A percentile compares a stretch with the other conserved stretches of the same genome.
Evolutionary conservation across 1,140 invertebrate species (phyloP).

Genomic region (Drosophila pseudoananassae): DNA sequence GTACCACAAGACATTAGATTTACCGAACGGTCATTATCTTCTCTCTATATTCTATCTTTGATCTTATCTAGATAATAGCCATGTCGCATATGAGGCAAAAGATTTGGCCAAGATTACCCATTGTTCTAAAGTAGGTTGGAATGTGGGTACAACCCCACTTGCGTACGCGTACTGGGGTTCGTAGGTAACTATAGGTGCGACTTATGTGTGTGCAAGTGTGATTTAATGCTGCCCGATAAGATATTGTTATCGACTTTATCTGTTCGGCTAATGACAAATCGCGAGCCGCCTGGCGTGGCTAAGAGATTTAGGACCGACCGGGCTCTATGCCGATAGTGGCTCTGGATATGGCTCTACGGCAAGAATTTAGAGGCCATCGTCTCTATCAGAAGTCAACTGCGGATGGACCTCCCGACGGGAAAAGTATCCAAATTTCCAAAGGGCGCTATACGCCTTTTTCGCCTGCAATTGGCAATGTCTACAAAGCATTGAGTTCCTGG

Average conservation of each 20-base stretch:
- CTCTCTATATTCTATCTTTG: no score
- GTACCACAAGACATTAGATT: no score
- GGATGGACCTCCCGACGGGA: background rate
- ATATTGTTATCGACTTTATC: slow-evolving; percentile 76
- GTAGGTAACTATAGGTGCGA: background rate
- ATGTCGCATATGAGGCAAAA: background rate
- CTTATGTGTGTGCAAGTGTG: slow-evolving; percentile 30
- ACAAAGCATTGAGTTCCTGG: slow-evolving; percentile 11
- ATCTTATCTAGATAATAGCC: background rate
- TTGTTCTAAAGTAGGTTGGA: background rate
- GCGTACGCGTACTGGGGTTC: background rate
- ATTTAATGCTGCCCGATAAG: slow-evolving; percentile 75
- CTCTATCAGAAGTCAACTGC: background rate
- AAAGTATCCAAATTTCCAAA: slow-evolving; percentile 2
- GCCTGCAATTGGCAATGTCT: slow-evolving; percentile 11
- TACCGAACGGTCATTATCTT: no score
- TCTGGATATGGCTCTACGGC: slow-evolving; percentile 3
- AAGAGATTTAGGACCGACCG: slow-evolving; percentile 42
- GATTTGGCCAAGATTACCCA: background rate
- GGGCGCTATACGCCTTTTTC: slow-evolving; percentile 31
- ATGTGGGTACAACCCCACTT: background rate
- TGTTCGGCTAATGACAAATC: slow-evolving; percentile 51
- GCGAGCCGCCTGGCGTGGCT: slow-evolving; percentile 23
- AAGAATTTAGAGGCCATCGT: background rate
- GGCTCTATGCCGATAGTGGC: background rate